Percentiles rank a stretch among this genome's conserved stretches.
Conservation (phyloP, 2,888 invertebrate genomes). For the Eurytoma adleriae region DNA sequence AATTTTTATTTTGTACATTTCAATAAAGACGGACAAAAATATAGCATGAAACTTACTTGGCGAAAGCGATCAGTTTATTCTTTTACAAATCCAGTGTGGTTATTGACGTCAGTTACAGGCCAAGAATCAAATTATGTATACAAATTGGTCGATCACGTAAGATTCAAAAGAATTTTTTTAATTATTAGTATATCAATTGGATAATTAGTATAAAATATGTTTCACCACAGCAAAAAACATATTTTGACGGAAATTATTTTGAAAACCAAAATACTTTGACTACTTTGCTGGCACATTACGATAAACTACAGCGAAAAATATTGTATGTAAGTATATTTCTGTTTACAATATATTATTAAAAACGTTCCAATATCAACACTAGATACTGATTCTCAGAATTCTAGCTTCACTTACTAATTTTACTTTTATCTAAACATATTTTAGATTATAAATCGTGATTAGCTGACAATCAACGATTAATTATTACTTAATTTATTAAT, state of each 20-base stretch:
- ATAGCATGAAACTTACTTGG: constrained; percentile 10
- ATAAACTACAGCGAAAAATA: not conserved
- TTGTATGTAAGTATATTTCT: constrained; percentile 14
- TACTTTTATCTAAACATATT: not conserved
- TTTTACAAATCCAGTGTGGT: not conserved
- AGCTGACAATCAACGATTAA: not conserved
- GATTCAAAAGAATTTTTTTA: not conserved
- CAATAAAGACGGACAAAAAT: constrained; percentile 13
- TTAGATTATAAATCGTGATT: too few species aligned
- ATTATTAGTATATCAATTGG: not conserved
- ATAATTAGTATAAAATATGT: not conserved
- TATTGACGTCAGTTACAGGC: not conserved
- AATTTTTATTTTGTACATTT: constrained; percentile 16
- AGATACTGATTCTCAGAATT: not conserved
- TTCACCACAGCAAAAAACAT: constrained; percentile 14
- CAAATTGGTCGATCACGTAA: constrained; percentile 17
- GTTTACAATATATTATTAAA: not conserved
- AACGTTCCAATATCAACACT: not conserved
- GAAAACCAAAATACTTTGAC: constrained; percentile 14
- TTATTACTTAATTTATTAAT: not conserved
- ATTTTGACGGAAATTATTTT: constrained; percentile 6
- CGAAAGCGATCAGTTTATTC: constrained; percentile 20
- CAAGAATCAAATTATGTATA: constrained; percentile 24
- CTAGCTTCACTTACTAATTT: not conserved
- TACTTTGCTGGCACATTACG: constrained; percentile 15